Conservation (phyloP, 2,888 invertebrate genomes). For the Dynastes maya region DNA sequence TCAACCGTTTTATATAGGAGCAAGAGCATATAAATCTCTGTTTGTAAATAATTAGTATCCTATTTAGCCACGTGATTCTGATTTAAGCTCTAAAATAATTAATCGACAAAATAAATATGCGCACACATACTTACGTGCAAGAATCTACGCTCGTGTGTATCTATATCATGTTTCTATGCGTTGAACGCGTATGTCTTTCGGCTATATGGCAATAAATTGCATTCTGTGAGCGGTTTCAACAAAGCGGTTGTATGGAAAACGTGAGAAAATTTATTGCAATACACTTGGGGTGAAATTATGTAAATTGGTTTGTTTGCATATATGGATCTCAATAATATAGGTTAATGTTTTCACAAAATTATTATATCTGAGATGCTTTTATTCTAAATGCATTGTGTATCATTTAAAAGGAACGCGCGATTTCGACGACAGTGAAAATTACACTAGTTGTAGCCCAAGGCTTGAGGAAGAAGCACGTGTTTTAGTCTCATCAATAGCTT, state of each 20-base stretch:
- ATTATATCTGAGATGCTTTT: not conserved
- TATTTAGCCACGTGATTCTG: slow-evolving; percentile 18
- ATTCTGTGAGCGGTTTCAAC: slow-evolving; percentile 16
- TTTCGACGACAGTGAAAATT: too few relatives aligned
- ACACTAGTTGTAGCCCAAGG: too few relatives aligned
- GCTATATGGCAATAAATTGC: slow-evolving; percentile 22
- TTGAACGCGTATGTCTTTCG: slow-evolving; percentile 16
- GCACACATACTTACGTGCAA: not conserved
- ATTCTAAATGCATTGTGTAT: not conserved
- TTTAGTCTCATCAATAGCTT: too few relatives aligned
- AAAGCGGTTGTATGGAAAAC: not conserved
- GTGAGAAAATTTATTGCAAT: slow-evolving; percentile 18
- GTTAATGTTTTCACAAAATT: not conserved
- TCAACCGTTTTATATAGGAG: not conserved
- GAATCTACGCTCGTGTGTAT: not conserved
- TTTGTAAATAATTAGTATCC: slow-evolving; percentile 30
- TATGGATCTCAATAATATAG: not conserved
- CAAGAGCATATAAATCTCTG: not conserved
- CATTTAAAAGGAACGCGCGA: too few relatives aligned
- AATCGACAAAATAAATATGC: slow-evolving; percentile 10
- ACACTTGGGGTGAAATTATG: slow-evolving; percentile 5
- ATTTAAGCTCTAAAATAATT: slow-evolving; percentile 37
- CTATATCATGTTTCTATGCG: not conserved
- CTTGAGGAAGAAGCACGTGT: too few relatives aligned
- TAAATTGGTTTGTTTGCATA: not conserved